A percentile compares a stretch with the other conserved stretches of the same genome.
Conservation (phyloP, 2,888 invertebrate species). For the Abrostola triplasia region DNA sequence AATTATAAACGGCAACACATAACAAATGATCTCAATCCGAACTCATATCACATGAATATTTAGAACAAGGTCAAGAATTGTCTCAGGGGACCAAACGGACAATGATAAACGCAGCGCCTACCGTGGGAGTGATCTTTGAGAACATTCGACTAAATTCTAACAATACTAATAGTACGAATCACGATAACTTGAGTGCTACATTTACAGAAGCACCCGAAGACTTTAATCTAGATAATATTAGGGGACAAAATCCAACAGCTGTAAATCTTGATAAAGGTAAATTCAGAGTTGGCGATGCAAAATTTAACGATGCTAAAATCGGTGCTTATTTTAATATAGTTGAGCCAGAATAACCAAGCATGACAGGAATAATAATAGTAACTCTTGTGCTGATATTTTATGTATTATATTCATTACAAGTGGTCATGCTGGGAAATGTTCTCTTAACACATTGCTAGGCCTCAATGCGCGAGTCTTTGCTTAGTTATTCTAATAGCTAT, state of each 20-base stretch:
- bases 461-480: constrained; percentile 26
- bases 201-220: constrained; percentile 36
- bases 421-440: constrained; percentile 48
- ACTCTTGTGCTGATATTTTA: constrained; percentile 37
- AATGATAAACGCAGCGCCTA: constrained; percentile 76
- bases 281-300: constrained; percentile 50
- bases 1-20: constrained; percentile 21
- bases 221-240: constrained; percentile 30
- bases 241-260: constrained; percentile 41
- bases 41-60: constrained; percentile 68
- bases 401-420: constrained; percentile 52
- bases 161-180: constrained; percentile 64
- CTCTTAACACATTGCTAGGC: constrained; percentile 47
- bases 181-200: constrained; percentile 58
- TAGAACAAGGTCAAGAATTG: constrained; percentile 85
- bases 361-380: constrained; percentile 55
- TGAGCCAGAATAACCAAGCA: constrained; percentile 60
- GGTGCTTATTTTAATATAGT: constrained; percentile 61
- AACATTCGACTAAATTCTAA: constrained; percentile 67
- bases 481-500: constrained; percentile 32
- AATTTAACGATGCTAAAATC: constrained; percentile 65
- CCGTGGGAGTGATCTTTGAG: constrained; percentile 82
- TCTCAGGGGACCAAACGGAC: constrained; percentile 79
- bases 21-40: constrained; percentile 45
- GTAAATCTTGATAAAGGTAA: constrained; percentile 34